Evolutionary conservation across 2,888 invertebrate genomes (phyloP), one percentile per base, ranked within the genome.

Genomic region (Copidosoma aretas): DNA sequence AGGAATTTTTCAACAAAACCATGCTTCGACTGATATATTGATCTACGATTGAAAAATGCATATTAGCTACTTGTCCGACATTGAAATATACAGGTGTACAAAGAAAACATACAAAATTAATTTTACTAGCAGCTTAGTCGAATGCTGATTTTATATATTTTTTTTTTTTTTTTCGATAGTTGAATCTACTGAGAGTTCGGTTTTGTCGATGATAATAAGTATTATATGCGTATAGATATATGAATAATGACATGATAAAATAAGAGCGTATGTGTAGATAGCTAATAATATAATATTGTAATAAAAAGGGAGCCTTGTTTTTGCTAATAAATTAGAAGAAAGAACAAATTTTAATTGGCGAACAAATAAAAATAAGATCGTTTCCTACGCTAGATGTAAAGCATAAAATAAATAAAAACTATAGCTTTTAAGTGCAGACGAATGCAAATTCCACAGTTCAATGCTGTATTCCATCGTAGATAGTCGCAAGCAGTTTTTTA

Each of bases 141-240:
- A 71, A 71, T 73, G 73, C 75, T 73, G 32, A 74, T 77, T 78
- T 80, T 76, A 74, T 78, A 77, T 78, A 71, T 67, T 76, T 77
- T 71, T n/a, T 32, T 5, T 5, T 32, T 74, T 77, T 77, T 77
- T 77, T 75, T 77, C 75, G 72, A 72, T 76, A 77, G 74, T 56
- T 39, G 14, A 41, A 68, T 62, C 17, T 56, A 52, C 62, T 62
- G 41, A 61, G 21, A 64, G 25, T 53, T 64, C 21, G 52, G 49
- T 67, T 65, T 62, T 49, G 43, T 70, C 12, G 12, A 51, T 64
- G 62, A 56, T 52, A 41, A 70, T 62, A 69, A 68, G 54, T 68
- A 73, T 67, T 43, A 70, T 67, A 52, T 58, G 63, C 19, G 43
- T 57, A 72, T 64, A 64, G 56, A 32, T 65, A 73, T 25, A 64